Evolutionary conservation across 1,140 invertebrate genomes (phyloP).

Genomic region (Musca vetustissima): DNA sequence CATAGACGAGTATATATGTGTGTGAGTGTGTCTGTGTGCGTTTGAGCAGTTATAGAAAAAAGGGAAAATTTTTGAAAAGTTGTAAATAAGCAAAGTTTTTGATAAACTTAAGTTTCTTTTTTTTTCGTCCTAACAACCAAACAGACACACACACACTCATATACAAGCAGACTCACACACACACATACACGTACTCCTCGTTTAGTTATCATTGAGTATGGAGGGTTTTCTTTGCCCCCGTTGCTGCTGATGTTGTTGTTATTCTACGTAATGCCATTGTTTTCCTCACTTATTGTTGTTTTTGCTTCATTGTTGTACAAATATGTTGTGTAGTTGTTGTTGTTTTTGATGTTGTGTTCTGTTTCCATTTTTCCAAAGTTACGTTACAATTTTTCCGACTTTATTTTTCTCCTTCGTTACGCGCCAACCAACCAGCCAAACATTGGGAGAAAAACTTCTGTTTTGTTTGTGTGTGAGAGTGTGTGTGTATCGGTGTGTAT

Average conservation of each 20-base stretch:
- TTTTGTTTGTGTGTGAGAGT: not conserved
- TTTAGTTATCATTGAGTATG: no score
- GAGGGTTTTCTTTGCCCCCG: no score
- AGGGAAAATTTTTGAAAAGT: constrained; percentile 20
- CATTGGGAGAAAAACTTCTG: not conserved
- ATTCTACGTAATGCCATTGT: constrained; percentile 1
- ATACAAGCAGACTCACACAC: no score
- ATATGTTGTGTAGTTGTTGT: no score
- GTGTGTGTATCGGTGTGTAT: no score
- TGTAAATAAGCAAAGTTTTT: constrained; percentile 21
- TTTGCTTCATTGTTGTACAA: not conserved
- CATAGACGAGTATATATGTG: not conserved
- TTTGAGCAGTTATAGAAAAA: not conserved
- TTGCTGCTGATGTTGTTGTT: no score
- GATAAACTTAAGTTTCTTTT: constrained; percentile 6
- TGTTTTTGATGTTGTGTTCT: no score
- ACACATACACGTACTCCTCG: no score
- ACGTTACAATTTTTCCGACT: not conserved
- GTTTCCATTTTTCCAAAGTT: not conserved
- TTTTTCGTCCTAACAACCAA: not conserved
- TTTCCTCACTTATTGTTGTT: not conserved
- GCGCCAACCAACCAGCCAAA: no score
- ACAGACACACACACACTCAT: no score
- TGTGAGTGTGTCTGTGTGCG: not conserved
- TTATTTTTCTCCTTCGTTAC: not conserved